Evolutionary conservation across 2,113 vertebrate species (phyloP).

Genomic region (Progne subis): DNA sequence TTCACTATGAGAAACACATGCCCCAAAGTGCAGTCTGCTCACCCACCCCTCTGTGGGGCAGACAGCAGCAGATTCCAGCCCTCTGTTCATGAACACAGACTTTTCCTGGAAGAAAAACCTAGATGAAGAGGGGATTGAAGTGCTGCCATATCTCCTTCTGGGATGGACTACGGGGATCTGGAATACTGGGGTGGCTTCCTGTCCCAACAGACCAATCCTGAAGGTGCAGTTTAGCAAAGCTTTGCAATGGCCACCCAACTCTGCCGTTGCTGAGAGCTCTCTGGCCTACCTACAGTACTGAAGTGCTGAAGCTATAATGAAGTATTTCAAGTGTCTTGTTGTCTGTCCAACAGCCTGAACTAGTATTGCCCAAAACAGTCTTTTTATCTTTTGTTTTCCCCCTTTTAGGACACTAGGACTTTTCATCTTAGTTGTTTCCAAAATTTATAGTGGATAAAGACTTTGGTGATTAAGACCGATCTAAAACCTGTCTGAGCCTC

Average conservation of each 20-base stretch:
- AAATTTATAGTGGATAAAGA: not conserved
- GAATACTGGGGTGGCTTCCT: accelerated
- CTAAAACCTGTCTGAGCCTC: not conserved
- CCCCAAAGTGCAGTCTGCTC: not conserved
- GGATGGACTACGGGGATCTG: not conserved
- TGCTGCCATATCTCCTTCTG: not conserved
- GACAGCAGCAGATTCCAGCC: not conserved
- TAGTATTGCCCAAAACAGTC: not conserved
- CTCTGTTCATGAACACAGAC: not conserved
- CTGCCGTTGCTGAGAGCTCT: not conserved
- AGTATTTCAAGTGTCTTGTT: accelerated
- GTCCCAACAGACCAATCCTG: not conserved
- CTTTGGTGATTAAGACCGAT: not conserved
- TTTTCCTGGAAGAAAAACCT: not conserved
- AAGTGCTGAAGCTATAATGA: not conserved
- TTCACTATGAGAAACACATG: not conserved
- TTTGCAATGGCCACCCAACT: not conserved
- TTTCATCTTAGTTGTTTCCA: not conserved
- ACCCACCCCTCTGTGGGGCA: accelerated
- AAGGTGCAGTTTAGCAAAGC: not conserved
- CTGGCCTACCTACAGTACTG: accelerated
- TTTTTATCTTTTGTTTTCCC: not conserved
- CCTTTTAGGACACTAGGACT: accelerated
- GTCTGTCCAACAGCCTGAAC: not conserved
- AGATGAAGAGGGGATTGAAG: not conserved